Evolutionary conservation across 2,888 invertebrate genomes (phyloP).

Genomic region (Catotricha subobsoleta): DNA sequence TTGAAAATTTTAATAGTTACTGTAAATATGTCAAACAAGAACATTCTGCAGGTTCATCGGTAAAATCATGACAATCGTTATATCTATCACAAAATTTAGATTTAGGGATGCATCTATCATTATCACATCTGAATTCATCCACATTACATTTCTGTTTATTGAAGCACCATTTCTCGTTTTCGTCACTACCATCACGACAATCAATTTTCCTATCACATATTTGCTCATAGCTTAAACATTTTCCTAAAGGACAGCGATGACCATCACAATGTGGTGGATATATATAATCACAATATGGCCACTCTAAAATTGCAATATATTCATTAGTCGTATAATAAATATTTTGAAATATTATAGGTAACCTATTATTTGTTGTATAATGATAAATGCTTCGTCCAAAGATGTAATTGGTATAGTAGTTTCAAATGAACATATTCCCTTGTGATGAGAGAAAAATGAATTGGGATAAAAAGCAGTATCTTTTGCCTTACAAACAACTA

Average conservation of each 20-base stretch:
- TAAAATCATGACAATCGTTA: slow-evolving; percentile 50
- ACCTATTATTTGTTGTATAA: not conserved
- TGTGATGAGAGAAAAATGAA: slow-evolving; percentile 42
- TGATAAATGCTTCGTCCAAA: slow-evolving; percentile 12
- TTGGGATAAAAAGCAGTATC: slow-evolving; percentile 50
- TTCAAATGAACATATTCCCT: slow-evolving; percentile 29
- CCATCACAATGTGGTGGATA: slow-evolving; percentile 34
- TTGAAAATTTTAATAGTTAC: slow-evolving; percentile 13
- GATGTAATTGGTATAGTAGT: slow-evolving; percentile 14
- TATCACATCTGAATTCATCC: slow-evolving; percentile 46
- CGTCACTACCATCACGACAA: slow-evolving; percentile 53
- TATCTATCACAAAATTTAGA: slow-evolving; percentile 46
- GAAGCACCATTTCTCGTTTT: slow-evolving; percentile 20
- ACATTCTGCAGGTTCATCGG: slow-evolving; percentile 49
- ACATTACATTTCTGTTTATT: slow-evolving; percentile 35
- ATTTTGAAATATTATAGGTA: not conserved
- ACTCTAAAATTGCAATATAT: not conserved
- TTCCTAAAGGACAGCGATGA: slow-evolving; percentile 47
- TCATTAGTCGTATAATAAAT: too few relatives aligned
- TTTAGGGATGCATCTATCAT: slow-evolving; percentile 49
- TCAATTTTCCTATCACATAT: slow-evolving; percentile 50
- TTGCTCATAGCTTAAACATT: slow-evolving; percentile 38
- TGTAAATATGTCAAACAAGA: slow-evolving; percentile 48
- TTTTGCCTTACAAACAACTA: slow-evolving; percentile 44
- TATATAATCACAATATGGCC: not conserved